Evolutionary conservation across 1,140 invertebrate species (phyloP), one percentile per base, ranked within the genome.

Genomic region (Aradophagus sp.): DNA sequence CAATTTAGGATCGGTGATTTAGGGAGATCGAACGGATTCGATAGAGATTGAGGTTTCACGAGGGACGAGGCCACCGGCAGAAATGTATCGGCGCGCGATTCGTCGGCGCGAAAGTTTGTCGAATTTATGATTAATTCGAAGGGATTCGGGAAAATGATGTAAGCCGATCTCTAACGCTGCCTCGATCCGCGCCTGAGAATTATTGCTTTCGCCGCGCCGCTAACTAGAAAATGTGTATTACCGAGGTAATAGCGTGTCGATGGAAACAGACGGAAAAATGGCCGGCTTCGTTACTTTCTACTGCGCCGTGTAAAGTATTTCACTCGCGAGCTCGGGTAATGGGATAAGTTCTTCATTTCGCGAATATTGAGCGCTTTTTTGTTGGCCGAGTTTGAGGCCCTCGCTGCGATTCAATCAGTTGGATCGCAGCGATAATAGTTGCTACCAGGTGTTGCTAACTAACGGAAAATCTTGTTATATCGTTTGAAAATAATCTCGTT

Each of bases 381-480:
- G n/a, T n/a, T n/a, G n/a, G n/a, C 20, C 20, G 20, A 23, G 20
- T 23, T 8, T 4, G 4, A 23, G 20, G 4, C 20, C 4, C n/a
- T n/a, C n/a, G n/a, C n/a, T n/a, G 20, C 8, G 17, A 45, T 45
- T 38, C 29, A 14, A 58, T 38, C 5, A 19, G 7, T 32, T 13
- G 15, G 19, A 45, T 58, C 4, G 11, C 23, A 20, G 32, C 13
- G 17, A 48, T 48, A 41, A 47, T 23, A 19, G 11, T 11, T 7
- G 15, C n/a, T 29, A 45, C 23, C 17, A 5, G 11, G 0, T 26
- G 31, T 26, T 58, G 13, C 34, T 44, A 36, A 35, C 41, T 19
- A 53, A 63, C 16, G 12, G 13, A 15, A 47, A 55, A 56, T 66
- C 62, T 66, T 66, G 52, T 66, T 56, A 42, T 66, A 66, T 56